Percentiles rank a stretch among this genome's conserved stretches.
Evolutionary conservation across 2,797 vertebrate genomes (phyloP).

Genomic region (Decapterus maruadsi): DNA sequence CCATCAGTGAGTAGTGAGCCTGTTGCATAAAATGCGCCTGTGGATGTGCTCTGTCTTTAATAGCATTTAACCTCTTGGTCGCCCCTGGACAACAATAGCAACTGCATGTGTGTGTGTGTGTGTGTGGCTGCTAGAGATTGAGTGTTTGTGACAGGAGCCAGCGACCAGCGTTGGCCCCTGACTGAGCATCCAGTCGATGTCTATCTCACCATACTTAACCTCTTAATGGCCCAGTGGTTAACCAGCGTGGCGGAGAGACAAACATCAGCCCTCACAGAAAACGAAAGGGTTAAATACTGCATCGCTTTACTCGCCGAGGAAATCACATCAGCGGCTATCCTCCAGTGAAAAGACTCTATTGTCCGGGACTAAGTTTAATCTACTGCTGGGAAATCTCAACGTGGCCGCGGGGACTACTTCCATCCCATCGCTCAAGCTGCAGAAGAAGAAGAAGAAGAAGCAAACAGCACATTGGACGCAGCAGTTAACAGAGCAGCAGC

Average conservation of each 20-base stretch:
- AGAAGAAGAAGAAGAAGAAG: too few relatives aligned
- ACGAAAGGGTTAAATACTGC: slow-evolving; percentile 54
- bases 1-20: slow-evolving; percentile 10
- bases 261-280: slow-evolving; percentile 22
- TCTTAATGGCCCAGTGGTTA: slow-evolving; percentile 51
- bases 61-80: slow-evolving; percentile 20
- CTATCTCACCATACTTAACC: slow-evolving; percentile 56
- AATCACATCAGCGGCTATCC: slow-evolving; percentile 37
- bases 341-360: slow-evolving; percentile 53
- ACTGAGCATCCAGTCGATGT: slow-evolving; percentile 64
- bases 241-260: slow-evolving; percentile 20
- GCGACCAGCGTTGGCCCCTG: slow-evolving; percentile 48
- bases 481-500: slow-evolving; percentile 47
- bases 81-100: neutral
- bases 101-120: neutral
- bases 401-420: slow-evolving; percentile 51
- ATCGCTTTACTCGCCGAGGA: slow-evolving; percentile 5
- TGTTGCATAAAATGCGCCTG: slow-evolving; percentile 27
- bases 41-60: slow-evolving; percentile 24
- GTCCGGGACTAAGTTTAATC: slow-evolving; percentile 55
- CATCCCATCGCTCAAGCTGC: slow-evolving; percentile 54
- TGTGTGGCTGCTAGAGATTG: neutral
- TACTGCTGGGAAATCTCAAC: slow-evolving; percentile 60
- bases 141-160: slow-evolving; percentile 60
- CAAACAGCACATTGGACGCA: slow-evolving; percentile 47